A percentile compares a stretch with the other conserved stretches of the same genome.
Conservation (phyloP, 2,113 vertebrate species). For the Dermatemys mawii region DNA sequence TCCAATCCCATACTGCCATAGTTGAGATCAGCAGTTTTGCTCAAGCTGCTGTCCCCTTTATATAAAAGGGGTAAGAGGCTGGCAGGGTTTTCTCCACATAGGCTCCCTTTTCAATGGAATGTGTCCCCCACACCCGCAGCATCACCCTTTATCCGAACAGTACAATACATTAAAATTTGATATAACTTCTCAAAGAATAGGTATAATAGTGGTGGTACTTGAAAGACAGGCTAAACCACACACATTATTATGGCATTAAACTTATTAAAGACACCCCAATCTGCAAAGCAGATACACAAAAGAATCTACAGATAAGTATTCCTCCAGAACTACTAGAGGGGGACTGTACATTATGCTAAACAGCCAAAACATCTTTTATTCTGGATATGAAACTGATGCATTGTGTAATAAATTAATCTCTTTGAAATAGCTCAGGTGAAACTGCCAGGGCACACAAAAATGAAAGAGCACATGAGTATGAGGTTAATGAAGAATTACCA, state of each 20-base stretch:
- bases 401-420: conserved; percentile 35
- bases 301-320: not conserved
- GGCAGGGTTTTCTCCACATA: not conserved
- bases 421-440: conserved; percentile 57
- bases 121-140: not conserved
- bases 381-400: not conserved
- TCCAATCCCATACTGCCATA: not conserved
- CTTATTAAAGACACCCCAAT: not conserved
- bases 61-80: not conserved
- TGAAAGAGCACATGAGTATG: conserved; percentile 28
- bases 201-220: not conserved
- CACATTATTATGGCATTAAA: not conserved
- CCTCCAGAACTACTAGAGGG: not conserved
- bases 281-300: not conserved
- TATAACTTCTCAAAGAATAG: not conserved
- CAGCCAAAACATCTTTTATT: not conserved
- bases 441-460: conserved; percentile 10
- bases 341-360: not conserved
- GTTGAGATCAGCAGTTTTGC: not conserved
- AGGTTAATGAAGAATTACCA: conserved; percentile 66
- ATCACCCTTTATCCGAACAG: not conserved
- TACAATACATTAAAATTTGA: not conserved
- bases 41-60: not conserved
- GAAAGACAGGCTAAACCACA: not conserved
- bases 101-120: not conserved